Evolutionary conservation across 2,113 vertebrate genomes (phyloP), one percentile per base, ranked within the genome.

Genomic region (Rhipidura dahli): DNA sequence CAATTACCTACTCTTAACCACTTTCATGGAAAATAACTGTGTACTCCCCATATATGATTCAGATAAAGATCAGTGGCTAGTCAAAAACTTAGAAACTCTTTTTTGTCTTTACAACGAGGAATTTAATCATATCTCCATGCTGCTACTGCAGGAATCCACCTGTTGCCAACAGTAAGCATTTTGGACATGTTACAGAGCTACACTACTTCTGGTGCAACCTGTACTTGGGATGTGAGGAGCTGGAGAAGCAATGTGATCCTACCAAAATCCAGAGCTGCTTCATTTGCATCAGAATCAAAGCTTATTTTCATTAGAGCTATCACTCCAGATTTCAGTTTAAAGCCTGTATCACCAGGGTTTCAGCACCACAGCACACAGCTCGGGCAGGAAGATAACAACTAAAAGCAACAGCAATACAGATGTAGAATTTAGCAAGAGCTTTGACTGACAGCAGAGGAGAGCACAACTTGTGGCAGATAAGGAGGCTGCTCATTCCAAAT

Each of bases 1-100:
- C 16, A 77, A 37, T 30, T 60, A 63, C 10, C 45, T 37, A 17
- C 28, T 72, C 42, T 81, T 42, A 26, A 66, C 35, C 14, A 33
- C 18, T 42, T 83, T n/a, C 7, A 70, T 24, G 26, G 44, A 78
- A 49, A 70, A 82, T 33, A 84, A 89, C 13, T 68, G 15, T 13
- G 35, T 12, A 37, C 18, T 56, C 33, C 18, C 44, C 1, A 1
- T 16, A n/a, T 5, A 49, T 0, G 0, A 45, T 13, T 57, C 64
- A 70, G 45, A 44, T 68, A 83, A 77, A 66, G 42, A 83, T 27
- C 30, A 44, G 54, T 18, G 31, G 63, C 40, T 69, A 76, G 50
- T 86, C n/a, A 44, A 37, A 83, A 89, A 31, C 69, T 82, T 39
- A 70, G 56, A 76, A 88, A 79, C 13, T 23, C 15, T 16, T 47